Conservation (phyloP, 2,113 vertebrate genomes). For the Silurus glanis region DNA sequence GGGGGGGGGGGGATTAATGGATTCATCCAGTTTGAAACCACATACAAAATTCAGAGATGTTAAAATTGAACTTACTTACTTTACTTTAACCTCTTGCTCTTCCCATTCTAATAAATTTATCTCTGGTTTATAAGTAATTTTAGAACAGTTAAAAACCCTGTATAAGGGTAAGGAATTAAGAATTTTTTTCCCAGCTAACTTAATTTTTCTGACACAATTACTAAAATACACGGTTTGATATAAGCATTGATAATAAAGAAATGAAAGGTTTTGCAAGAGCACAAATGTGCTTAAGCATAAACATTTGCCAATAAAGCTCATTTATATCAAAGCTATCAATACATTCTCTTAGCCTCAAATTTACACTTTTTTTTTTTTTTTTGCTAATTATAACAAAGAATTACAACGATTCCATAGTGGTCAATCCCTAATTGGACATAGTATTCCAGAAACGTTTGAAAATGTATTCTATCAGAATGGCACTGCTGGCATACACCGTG, state of each 20-base stretch:
- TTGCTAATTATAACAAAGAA: too few relatives aligned
- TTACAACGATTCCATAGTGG: background rate
- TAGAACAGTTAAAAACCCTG: background rate
- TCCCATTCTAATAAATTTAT: background rate
- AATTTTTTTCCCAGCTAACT: background rate
- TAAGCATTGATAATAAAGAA: background rate
- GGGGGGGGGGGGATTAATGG: too few relatives aligned
- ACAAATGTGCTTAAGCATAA: background rate
- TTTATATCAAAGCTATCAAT: background rate
- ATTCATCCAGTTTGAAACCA: background rate
- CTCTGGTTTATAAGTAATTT: background rate
- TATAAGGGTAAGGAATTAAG: background rate
- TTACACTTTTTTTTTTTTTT: background rate
- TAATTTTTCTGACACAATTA: background rate
- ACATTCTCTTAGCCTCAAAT: background rate
- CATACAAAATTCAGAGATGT: background rate
- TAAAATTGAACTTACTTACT: slow-evolving; percentile 12
- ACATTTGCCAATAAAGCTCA: background rate
- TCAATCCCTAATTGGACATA: background rate
- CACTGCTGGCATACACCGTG: background rate
- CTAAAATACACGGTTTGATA: background rate
- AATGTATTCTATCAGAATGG: background rate
- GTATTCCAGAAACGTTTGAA: background rate
- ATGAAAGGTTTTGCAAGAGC: background rate
- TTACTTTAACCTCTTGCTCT: background rate